A percentile compares a stretch with the other conserved stretches of the same genome.
phyloP scores from a whole-genome alignment of 1,140 invertebrate genomes.

The Ephestia elutella region DNA sequence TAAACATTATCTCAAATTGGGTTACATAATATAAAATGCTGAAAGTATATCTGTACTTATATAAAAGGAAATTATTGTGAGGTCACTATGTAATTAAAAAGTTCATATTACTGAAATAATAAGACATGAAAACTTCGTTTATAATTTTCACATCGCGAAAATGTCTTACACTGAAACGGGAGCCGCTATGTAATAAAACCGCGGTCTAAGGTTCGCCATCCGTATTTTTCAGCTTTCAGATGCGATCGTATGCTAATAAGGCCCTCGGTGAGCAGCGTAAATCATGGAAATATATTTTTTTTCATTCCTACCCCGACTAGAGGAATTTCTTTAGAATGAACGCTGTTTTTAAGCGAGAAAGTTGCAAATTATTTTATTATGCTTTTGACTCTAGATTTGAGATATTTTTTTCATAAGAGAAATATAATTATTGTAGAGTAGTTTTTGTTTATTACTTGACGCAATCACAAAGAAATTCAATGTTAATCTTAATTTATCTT shows the following conservation, averaged over 20 bases:
- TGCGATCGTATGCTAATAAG: conserved; percentile 45
- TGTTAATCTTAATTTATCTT: too few species aligned
- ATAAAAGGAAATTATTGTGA: too few species aligned
- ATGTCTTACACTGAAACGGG: background rate
- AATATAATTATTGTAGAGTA: too few species aligned
- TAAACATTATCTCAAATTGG: too few species aligned
- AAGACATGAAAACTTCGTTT: too few species aligned
- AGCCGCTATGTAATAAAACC: background rate
- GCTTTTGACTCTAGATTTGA: background rate
- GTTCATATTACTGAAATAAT: too few species aligned
- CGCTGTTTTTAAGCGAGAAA: background rate
- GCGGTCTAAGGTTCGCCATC: conserved; percentile 7
- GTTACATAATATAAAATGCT: too few species aligned
- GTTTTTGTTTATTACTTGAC: too few species aligned
- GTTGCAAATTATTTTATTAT: background rate
- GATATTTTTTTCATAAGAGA: background rate
- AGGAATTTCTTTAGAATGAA: background rate
- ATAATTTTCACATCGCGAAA: too few species aligned
- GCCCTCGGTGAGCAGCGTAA: conserved; percentile 23
- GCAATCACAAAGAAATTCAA: too few species aligned
- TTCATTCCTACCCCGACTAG: conserved; percentile 8
- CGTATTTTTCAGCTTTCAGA: conserved; percentile 40
- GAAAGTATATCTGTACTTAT: too few species aligned
- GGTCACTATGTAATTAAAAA: too few species aligned
- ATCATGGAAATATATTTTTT: conserved; percentile 20